phyloP scores from a whole-genome alignment of 53 echinoderm and acorn worm genomes.

The Henricia sp. region DNA sequence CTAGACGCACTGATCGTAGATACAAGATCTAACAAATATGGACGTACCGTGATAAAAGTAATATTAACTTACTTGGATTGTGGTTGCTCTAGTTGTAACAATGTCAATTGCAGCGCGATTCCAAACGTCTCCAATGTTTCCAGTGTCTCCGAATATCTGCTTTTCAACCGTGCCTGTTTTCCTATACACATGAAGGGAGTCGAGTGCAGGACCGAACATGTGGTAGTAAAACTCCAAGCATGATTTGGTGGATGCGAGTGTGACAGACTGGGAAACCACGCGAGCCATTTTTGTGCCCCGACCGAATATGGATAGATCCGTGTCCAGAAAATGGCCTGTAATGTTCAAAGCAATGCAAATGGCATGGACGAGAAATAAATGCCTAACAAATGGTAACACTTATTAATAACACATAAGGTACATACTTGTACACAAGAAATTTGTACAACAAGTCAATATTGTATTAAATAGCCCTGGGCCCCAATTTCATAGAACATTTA shows the following conservation, averaged over 20 bases:
- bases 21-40: too few species aligned
- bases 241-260: background rate
- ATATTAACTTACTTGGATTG: background rate
- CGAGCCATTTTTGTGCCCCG: background rate
- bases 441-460: too few species aligned
- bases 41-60: too few species aligned
- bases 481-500: too few species aligned
- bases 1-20: too few species aligned
- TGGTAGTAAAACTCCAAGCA: conserved; percentile 73
- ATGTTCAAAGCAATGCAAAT: background rate
- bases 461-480: too few species aligned
- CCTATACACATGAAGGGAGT: conserved; percentile 54
- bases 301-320: background rate
- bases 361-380: too few species aligned
- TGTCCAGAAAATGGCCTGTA: conserved; percentile 44
- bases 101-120: conserved; percentile 62
- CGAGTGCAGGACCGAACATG: conserved; percentile 65
- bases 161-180: background rate
- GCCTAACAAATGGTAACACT: too few species aligned
- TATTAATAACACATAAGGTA: too few species aligned
- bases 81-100: conserved; percentile 37
- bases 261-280: conserved; percentile 17
- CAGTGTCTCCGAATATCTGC: conserved; percentile 9
- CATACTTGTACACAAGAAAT: too few species aligned
- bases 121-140: conserved; percentile 70